Conservation (phyloP, 2,888 invertebrate genomes). For the Melolontha melolontha region DNA sequence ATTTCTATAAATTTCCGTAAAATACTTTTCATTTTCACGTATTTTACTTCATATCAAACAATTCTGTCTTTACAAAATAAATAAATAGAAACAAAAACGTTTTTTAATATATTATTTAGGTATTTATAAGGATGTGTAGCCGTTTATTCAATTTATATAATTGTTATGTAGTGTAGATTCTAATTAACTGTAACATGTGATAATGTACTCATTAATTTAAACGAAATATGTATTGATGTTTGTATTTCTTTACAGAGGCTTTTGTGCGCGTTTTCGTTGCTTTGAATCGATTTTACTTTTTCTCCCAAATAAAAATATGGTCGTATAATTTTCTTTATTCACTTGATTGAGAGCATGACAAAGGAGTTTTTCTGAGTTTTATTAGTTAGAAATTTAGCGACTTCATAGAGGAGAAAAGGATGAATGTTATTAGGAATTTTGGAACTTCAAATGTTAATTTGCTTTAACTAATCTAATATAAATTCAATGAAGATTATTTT, state of each 20-base stretch:
- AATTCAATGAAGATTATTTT: too few species aligned
- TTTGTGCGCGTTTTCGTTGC: background rate
- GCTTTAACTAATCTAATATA: too few species aligned
- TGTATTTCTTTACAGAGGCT: slow-evolving; percentile 10
- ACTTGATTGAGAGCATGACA: too few species aligned
- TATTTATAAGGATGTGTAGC: slow-evolving; percentile 28
- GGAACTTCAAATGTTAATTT: too few species aligned
- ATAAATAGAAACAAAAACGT: slow-evolving; percentile 3
- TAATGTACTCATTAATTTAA: slow-evolving; percentile 33
- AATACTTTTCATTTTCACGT: too few species aligned
- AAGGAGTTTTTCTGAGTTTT: too few species aligned
- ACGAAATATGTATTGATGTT: slow-evolving; percentile 25
- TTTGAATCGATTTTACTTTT: background rate
- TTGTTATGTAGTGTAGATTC: slow-evolving; percentile 36
- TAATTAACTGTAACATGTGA: slow-evolving; percentile 35
- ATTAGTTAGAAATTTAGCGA: too few species aligned
- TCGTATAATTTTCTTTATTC: too few species aligned
- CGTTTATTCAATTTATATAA: slow-evolving; percentile 34
- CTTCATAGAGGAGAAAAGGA: too few species aligned
- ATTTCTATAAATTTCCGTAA: too few species aligned
- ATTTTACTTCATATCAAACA: slow-evolving; percentile 8
- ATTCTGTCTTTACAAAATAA: slow-evolving; percentile 26
- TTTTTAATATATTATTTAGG: slow-evolving; percentile 26
- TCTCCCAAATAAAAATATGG: too few species aligned
- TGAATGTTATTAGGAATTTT: too few species aligned